A percentile compares a stretch with the other conserved stretches of the same genome.
Conservation (phyloP, 2,797 vertebrate species). For the Anolis apletophallus region DNA sequence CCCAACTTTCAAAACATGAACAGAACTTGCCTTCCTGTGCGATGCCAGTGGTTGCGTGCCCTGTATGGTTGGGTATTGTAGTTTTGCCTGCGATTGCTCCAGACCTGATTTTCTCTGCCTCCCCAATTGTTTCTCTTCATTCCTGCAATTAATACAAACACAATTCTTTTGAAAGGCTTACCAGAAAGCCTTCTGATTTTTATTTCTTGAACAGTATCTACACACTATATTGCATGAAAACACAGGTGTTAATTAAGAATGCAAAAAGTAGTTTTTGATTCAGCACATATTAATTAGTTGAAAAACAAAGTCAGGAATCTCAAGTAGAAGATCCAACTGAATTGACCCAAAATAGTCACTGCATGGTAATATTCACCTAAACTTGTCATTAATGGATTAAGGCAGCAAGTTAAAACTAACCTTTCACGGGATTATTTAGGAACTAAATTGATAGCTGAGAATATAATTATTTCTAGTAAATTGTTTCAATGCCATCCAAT, state of each 20-base stretch:
- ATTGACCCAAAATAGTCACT: background rate
- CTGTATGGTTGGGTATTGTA: background rate
- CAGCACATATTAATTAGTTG: background rate
- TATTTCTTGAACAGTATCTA: background rate
- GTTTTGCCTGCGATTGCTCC: slow-evolving; percentile 36
- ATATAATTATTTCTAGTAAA: too few relatives aligned
- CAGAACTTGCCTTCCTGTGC: slow-evolving; percentile 62
- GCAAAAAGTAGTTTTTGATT: background rate
- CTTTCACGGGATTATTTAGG: too few relatives aligned
- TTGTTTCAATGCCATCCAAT: background rate
- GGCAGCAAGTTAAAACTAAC: too few relatives aligned
- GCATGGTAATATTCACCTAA: too few relatives aligned
- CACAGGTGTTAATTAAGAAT: background rate
- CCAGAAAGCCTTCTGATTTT: background rate
- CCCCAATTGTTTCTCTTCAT: slow-evolving; percentile 70
- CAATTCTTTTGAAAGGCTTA: background rate
- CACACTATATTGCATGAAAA: too few relatives aligned
- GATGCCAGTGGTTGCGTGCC: accelerated
- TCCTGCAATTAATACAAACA: background rate
- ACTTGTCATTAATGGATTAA: too few relatives aligned
- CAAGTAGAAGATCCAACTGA: background rate
- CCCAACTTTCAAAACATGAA: background rate
- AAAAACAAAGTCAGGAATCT: background rate
- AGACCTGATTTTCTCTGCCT: slow-evolving; percentile 48
- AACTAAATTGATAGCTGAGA: too few relatives aligned